These are phyloP conservation scores for Folsomia candida DNA, from an alignment of 2,888 invertebrate species.

Conservation along the genomic window DNA sequence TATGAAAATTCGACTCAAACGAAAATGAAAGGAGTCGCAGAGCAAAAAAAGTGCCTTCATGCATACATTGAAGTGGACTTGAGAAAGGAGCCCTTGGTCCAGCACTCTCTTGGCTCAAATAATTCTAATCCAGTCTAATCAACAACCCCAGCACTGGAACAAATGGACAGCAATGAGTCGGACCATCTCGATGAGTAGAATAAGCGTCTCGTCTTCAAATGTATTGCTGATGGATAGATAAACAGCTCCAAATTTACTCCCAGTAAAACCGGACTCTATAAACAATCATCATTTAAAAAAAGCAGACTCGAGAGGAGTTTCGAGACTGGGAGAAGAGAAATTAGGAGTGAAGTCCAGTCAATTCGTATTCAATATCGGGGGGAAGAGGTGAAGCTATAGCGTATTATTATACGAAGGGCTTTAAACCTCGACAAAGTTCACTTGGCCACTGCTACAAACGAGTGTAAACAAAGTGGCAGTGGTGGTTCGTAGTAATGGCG, in stretches of 20 bases:
- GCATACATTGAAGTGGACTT: not conserved
- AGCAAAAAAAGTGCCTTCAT: no score
- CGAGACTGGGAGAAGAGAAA: not conserved
- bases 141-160: not conserved
- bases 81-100: not conserved
- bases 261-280: not conserved
- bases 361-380: not conserved
- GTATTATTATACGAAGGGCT: no score
- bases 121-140: not conserved
- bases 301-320: not conserved
- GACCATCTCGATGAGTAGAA: not conserved
- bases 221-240: not conserved
- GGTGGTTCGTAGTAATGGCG: not conserved
- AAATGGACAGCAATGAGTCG: not conserved
- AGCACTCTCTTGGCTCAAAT: no score
- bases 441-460: no score
- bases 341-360: not conserved
- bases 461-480: not conserved
- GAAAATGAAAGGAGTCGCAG: not conserved
- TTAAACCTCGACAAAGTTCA: not conserved
- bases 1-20: not conserved
- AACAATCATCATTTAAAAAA: not conserved
- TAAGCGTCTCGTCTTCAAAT: not conserved
- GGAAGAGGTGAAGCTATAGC: no score
- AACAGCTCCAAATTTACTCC: not conserved